Conservation (phyloP, 2,113 vertebrate species). For the Plotosus lineatus region DNA sequence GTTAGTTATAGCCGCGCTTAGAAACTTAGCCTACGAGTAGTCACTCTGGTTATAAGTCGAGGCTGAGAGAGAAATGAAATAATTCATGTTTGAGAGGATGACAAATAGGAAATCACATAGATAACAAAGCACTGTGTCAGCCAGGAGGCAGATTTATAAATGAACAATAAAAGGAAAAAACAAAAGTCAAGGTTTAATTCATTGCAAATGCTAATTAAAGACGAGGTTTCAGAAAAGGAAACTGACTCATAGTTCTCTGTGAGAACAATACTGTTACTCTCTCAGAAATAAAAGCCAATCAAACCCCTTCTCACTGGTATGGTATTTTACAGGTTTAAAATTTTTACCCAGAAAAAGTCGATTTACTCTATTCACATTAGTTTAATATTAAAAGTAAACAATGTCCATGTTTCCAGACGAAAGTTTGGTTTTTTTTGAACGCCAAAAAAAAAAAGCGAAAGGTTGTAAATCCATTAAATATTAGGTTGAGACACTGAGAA, state of each 20-base stretch:
- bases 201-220: slow-evolving; percentile 64
- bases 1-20: not conserved
- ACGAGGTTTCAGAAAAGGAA: slow-evolving; percentile 52
- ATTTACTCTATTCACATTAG: not conserved
- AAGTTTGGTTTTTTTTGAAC: too few relatives aligned
- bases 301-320: not conserved
- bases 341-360: not conserved
- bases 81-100: slow-evolving; percentile 75
- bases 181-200: slow-evolving; percentile 63
- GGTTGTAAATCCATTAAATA: not conserved
- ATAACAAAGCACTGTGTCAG: slow-evolving; percentile 61
- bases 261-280: slow-evolving; percentile 58
- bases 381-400: not conserved
- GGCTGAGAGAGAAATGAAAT: slow-evolving; percentile 59
- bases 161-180: slow-evolving; percentile 79
- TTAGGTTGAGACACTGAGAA: too few relatives aligned
- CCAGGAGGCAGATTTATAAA: slow-evolving; percentile 74
- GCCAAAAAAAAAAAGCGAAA: too few relatives aligned
- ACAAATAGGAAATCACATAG: slow-evolving; percentile 71
- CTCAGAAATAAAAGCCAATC: not conserved
- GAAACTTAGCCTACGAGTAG: not conserved
- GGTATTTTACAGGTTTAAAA: not conserved
- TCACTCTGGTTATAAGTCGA: not conserved
- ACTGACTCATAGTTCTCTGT: slow-evolving; percentile 54
- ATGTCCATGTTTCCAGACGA: not conserved